These are phyloP conservation scores for Myanophis thanlyinensis DNA, from an alignment of 2,113 vertebrate genomes.

Conservation along the genomic window DNA sequence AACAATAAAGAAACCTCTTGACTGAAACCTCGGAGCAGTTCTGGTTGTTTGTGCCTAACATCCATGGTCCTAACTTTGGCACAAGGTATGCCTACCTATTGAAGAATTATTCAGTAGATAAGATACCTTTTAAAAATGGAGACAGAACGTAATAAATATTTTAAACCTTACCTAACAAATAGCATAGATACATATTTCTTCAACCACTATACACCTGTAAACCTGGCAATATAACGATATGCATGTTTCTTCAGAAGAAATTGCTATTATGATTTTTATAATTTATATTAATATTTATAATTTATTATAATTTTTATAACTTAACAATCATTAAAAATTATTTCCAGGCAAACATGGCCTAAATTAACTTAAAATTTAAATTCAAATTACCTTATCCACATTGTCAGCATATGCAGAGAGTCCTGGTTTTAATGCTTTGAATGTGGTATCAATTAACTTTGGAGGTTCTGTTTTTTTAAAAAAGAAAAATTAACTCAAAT, in stretches of 20 bases:
- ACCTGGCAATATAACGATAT: not conserved
- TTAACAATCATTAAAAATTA: not conserved
- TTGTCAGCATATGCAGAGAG: conserved; percentile 91
- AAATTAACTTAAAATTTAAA: not conserved
- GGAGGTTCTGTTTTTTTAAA: conserved; percentile 73
- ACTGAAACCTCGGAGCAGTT: not conserved
- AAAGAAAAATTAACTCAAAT: conserved; percentile 44
- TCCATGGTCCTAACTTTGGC: not conserved
- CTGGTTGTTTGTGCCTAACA: not conserved
- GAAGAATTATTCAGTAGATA: not conserved
- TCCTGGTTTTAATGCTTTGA: conserved; percentile 88
- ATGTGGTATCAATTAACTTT: conserved; percentile 81
- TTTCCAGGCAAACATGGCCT: not conserved
- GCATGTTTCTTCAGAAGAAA: not conserved
- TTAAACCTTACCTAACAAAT: not conserved
- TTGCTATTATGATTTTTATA: not conserved
- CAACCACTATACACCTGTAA: not conserved
- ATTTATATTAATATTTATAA: not conserved
- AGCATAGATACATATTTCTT: not conserved
- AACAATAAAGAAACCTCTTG: not conserved
- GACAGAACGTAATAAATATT: not conserved
- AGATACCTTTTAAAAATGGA: not conserved
- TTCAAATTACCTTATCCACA: conserved; percentile 79
- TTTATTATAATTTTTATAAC: not conserved
- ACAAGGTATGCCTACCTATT: not conserved